Evolutionary conservation across 2,888 invertebrate species (phyloP), one percentile per base, ranked within the genome.

Genomic region (Rhopalosiphum nymphaeae): DNA sequence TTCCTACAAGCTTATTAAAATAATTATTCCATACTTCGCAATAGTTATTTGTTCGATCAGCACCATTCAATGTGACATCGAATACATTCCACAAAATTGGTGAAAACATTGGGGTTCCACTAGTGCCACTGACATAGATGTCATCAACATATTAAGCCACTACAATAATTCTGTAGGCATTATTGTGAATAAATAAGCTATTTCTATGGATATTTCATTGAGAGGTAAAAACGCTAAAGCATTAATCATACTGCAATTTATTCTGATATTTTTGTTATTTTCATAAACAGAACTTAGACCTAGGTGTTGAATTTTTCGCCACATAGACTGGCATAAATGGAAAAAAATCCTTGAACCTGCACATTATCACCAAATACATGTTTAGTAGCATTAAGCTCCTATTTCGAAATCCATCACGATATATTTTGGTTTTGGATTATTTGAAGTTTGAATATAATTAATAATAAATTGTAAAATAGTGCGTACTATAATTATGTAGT

Each of bases 231-330:
- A 49, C 49, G 49, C 49, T 49, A 49, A 49, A 49, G 49, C 49
- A 49, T 49, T 49, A 11, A 49, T 49, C 49, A 49, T 49, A 49
- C 49, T 49, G 49, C 49, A 49, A n/a, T 67, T 67, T 67, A 67
- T 67, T 67, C 29, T 67, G 67, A 67, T 67, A 67, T 67, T 67
- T 67, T 67, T 67, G 78, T 78, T 78, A 78, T 78, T 78, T 78
- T 78, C 36, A 78, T 78, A 78, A 36, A 78, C 78, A 78, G 36
- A 36, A 78, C 78, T 78, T 16, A 78, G 36, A 36, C 78, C 78
- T 78, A 78, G 11, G 10, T 78, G 36, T 78, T 78, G 78, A 78
- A 36, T 36, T 78, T 78, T 78, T 78, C 78, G 78, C 36, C 78
- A n/a, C 78, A 78, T 78, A 13, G 78, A 78, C 36, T 78, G 36